A percentile compares a stretch with the other conserved stretches of the same genome.
These are phyloP conservation scores for Siniperca chuatsi DNA, from an alignment of 2,113 vertebrate species.

Conservation along the genomic window DNA sequence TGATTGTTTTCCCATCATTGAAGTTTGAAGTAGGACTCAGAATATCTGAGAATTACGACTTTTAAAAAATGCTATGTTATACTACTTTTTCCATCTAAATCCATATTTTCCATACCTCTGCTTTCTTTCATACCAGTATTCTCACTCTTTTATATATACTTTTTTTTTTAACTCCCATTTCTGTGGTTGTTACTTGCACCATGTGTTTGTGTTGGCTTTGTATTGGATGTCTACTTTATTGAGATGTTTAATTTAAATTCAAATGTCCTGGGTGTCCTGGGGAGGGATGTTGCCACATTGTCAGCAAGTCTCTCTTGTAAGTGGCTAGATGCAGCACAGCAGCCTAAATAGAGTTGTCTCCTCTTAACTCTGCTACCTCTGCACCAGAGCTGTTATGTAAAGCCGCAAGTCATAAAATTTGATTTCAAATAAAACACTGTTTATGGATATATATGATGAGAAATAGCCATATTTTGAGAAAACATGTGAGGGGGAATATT, in stretches of 20 bases:
- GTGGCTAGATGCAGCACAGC: neutral
- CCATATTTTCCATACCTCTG: neutral
- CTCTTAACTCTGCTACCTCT: conserved; percentile 5
- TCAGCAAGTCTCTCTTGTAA: conserved; percentile 5
- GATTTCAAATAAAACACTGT: neutral
- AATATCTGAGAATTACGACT: neutral
- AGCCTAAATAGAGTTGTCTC: conserved; percentile 9
- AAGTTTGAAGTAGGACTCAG: neutral
- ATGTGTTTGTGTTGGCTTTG: neutral
- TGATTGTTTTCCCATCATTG: neutral
- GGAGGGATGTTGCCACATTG: conserved; percentile 7
- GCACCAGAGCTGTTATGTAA: conserved; percentile 3
- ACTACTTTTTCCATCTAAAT: neutral
- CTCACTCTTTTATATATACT: neutral
- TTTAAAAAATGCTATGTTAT: no score
- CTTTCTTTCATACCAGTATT: neutral
- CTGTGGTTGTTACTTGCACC: neutral
- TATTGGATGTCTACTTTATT: neutral
- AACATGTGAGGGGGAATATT: neutral
- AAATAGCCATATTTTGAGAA: neutral
- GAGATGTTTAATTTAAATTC: conserved; percentile 4
- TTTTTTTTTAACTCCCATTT: neutral
- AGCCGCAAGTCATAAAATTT: conserved; percentile 8
- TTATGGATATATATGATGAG: conserved; percentile 7
- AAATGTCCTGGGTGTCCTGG: neutral